Evolutionary conservation across 2,797 vertebrate species (phyloP).

Genomic region (Ceryle rudis): DNA sequence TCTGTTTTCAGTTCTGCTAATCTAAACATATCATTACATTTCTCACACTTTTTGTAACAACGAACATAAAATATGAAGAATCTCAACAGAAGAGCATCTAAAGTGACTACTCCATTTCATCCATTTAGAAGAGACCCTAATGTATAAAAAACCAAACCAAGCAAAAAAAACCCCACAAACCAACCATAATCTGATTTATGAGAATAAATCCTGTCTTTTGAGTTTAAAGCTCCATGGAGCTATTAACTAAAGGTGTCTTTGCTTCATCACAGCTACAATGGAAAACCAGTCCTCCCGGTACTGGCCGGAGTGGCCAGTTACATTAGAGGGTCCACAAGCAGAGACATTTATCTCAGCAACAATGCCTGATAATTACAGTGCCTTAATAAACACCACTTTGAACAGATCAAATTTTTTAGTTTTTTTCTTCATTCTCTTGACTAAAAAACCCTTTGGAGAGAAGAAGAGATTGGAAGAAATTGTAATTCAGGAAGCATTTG

Average conservation of each 20-base stretch:
- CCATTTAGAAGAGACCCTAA: neutral
- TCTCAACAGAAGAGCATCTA: neutral
- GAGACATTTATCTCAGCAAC: neutral
- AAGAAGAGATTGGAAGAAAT: neutral
- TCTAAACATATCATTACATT: neutral
- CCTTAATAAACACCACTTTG: neutral
- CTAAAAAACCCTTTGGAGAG: neutral
- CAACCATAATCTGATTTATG: neutral
- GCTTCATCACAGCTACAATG: neutral
- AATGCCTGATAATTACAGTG: neutral
- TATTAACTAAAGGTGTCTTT: neutral
- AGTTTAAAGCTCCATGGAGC: neutral
- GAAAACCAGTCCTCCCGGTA: neutral
- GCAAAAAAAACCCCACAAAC: too few relatives aligned
- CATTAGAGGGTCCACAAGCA: neutral
- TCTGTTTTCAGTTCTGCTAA: neutral
- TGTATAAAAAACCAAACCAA: neutral
- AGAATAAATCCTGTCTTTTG: neutral
- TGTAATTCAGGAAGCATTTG: neutral
- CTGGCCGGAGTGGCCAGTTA: neutral
- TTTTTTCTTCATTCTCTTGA: neutral
- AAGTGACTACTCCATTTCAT: neutral
- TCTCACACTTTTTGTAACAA: neutral
- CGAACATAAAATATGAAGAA: neutral
- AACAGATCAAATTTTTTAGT: neutral